phyloP scores from a whole-genome alignment of 2,888 invertebrate genomes.

The Epsilonema sp. region DNA sequence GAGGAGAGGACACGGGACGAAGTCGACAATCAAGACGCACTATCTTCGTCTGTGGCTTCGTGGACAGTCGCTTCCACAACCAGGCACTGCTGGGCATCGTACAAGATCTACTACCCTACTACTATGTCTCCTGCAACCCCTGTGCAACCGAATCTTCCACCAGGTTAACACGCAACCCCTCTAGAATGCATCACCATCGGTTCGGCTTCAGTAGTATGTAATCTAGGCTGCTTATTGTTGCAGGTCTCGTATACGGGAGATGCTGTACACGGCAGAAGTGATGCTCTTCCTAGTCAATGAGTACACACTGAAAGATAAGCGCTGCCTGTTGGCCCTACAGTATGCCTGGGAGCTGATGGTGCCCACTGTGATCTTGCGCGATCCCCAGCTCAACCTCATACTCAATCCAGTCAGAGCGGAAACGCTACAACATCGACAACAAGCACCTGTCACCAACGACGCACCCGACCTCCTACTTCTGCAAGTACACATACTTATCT shows the following conservation, averaged over 20 bases:
- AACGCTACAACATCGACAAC: no score
- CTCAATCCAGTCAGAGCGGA: no score
- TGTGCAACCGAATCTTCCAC: no score
- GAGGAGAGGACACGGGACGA: no score
- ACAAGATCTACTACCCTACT: conserved; percentile 15
- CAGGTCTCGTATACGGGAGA: neutral
- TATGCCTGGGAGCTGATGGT: conserved; percentile 17
- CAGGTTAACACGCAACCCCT: no score
- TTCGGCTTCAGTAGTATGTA: no score
- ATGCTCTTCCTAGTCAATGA: conserved; percentile 18
- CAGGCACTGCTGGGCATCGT: conserved; percentile 13
- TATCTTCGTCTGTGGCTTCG: conserved; percentile 13
- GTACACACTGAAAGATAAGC: conserved; percentile 15
- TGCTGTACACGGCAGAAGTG: conserved; percentile 10
- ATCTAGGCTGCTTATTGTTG: neutral
- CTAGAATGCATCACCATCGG: no score
- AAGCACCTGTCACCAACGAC: no score
- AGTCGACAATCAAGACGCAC: conserved; percentile 5
- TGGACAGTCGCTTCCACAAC: conserved; percentile 14
- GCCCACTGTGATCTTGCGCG: conserved; percentile 16
- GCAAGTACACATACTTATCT: no score
- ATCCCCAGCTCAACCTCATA: conserved; percentile 16
- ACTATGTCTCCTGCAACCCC: conserved; percentile 11
- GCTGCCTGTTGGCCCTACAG: conserved; percentile 16
- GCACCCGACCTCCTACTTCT: no score